A percentile compares a stretch with the other conserved stretches of the same genome.
phyloP scores from a whole-genome alignment of 2,888 invertebrate species.

The Melanostoma scalare region DNA sequence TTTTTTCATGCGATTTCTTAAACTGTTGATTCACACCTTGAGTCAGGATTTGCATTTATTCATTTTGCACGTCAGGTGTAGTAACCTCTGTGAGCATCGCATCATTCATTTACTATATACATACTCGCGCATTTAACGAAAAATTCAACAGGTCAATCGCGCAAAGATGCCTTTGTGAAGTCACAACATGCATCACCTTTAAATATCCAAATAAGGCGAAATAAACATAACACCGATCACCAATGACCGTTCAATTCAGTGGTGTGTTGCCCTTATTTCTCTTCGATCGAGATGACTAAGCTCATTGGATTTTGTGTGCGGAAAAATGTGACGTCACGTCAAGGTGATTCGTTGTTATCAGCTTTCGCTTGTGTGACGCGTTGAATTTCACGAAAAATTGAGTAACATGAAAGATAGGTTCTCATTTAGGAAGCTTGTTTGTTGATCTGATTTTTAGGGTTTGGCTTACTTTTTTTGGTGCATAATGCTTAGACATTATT shows the following conservation, averaged over 20 bases:
- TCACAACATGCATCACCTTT: constrained; percentile 46
- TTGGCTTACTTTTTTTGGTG: no score
- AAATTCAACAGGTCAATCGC: not conserved
- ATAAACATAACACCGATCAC: constrained; percentile 33
- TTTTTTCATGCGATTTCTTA: no score
- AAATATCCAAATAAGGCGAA: constrained; percentile 60
- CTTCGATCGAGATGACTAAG: constrained; percentile 42
- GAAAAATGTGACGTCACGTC: constrained; percentile 38
- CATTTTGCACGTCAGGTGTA: no score
- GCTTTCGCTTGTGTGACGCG: constrained; percentile 69
- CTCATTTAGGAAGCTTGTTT: no score
- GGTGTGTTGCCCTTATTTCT: constrained; percentile 61
- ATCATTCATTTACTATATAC: no score
- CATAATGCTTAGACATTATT: no score
- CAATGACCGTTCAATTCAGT: constrained; percentile 16
- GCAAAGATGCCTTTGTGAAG: constrained; percentile 40
- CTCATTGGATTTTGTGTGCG: constrained; percentile 53
- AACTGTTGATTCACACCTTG: no score
- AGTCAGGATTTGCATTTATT: no score
- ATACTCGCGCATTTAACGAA: no score
- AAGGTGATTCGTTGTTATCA: constrained; percentile 51
- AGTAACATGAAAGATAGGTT: no score
- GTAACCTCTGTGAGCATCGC: no score
- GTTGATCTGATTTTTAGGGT: no score
- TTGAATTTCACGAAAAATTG: not conserved